phyloP scores from a whole-genome alignment of 2,113 vertebrate genomes.

The Oncorhynchus kisutch region DNA sequence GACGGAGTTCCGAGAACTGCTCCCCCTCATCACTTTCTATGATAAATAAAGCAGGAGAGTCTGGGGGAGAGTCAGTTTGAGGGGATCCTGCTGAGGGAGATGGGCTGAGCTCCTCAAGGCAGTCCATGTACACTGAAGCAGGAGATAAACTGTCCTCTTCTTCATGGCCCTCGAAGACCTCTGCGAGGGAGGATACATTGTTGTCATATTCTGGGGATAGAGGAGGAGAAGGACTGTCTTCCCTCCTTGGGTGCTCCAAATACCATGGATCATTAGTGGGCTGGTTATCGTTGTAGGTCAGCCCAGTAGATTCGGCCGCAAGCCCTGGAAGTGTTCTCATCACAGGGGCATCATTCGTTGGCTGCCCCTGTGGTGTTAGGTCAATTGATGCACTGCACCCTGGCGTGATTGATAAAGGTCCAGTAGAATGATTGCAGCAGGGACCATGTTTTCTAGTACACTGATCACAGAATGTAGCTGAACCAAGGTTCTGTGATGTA shows the following conservation, averaged over 20 bases:
- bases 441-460: not conserved
- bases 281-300: not conserved
- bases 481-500: not conserved
- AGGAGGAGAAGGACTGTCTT: not conserved
- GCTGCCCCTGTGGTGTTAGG: not conserved
- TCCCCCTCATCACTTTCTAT: not conserved
- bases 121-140: conserved; percentile 1
- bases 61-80: not conserved
- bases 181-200: not conserved
- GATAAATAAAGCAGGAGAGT: not conserved
- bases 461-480: not conserved
- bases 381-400: not conserved
- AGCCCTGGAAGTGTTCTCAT: not conserved
- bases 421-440: not conserved
- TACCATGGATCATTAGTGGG: not conserved
- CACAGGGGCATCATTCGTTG: not conserved
- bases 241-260: not conserved
- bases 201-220: not conserved
- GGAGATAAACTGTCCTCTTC: not conserved
- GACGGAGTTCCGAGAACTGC: not conserved
- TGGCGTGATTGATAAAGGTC: not conserved
- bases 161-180: not conserved
- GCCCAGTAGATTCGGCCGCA: not conserved
- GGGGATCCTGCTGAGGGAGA: not conserved
- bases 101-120: not conserved